Conservation (phyloP, 2,888 invertebrate genomes). For the Brenthis daphne region DNA sequence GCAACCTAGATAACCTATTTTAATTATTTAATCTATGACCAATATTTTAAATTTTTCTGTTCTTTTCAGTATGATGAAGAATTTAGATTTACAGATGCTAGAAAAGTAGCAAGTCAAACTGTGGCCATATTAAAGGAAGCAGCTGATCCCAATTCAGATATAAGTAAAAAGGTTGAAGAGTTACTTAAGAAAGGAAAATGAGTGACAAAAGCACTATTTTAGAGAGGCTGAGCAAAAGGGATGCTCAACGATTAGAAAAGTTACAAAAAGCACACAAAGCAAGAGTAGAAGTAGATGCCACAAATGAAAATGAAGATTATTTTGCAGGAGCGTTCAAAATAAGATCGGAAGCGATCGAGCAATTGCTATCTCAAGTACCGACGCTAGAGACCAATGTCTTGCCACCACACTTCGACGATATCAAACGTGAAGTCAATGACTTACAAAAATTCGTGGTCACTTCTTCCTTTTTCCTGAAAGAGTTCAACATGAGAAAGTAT, state of each 20-base stretch:
- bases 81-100: slow-evolving; percentile 65
- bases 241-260: slow-evolving; percentile 85
- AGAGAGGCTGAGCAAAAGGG: slow-evolving; percentile 79
- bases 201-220: slow-evolving; percentile 70
- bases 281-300: slow-evolving; percentile 83
- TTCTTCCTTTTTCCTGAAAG: slow-evolving; percentile 90
- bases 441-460: slow-evolving; percentile 90
- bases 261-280: slow-evolving; percentile 85
- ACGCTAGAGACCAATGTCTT: slow-evolving; percentile 77
- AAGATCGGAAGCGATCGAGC: slow-evolving; percentile 85
- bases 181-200: slow-evolving; percentile 73
- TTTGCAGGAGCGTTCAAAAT: slow-evolving; percentile 87
- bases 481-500: slow-evolving; percentile 90
- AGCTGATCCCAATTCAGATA: slow-evolving; percentile 65
- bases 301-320: slow-evolving; percentile 86
- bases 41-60: background rate
- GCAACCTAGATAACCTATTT: no score
- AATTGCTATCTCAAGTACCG: slow-evolving; percentile 78
- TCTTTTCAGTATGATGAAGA: slow-evolving; percentile 64
- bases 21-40: no score
- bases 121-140: slow-evolving; percentile 74
- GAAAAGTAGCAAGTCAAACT: slow-evolving; percentile 56
- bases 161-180: slow-evolving; percentile 74
- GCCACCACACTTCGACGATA: slow-evolving; percentile 84
- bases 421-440: slow-evolving; percentile 87